Evolutionary conservation across 2,888 invertebrate species (phyloP).

Genomic region (Malacosoma neustria): DNA sequence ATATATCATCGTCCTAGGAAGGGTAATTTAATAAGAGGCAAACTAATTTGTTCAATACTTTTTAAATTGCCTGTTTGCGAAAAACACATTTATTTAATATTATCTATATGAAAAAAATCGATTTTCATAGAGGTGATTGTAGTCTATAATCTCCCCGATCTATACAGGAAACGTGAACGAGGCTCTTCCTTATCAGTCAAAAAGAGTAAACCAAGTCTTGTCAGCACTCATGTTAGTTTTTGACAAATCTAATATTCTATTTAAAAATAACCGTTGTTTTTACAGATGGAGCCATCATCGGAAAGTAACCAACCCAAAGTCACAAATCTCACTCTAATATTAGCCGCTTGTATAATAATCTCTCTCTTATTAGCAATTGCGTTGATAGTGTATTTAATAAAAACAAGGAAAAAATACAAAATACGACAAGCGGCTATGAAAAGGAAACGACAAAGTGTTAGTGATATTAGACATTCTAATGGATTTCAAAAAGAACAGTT

Average conservation of each 20-base stretch:
- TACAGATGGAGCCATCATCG: slow-evolving; percentile 48
- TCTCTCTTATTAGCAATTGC: slow-evolving; percentile 33
- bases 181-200: too few relatives aligned
- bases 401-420: slow-evolving; percentile 38
- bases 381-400: slow-evolving; percentile 46
- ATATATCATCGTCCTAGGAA: too few relatives aligned
- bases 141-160: too few relatives aligned
- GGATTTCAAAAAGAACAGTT: slow-evolving; percentile 47
- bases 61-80: too few relatives aligned
- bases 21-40: too few relatives aligned
- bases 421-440: slow-evolving; percentile 41
- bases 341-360: slow-evolving; percentile 42
- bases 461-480: slow-evolving; percentile 37
- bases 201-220: too few relatives aligned
- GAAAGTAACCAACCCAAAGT: slow-evolving; percentile 22
- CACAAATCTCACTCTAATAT: slow-evolving; percentile 37
- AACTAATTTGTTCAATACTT: too few relatives aligned
- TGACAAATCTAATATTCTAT: too few relatives aligned
- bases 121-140: too few relatives aligned
- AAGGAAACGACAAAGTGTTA: slow-evolving; percentile 46
- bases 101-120: background rate
- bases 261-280: slow-evolving; percentile 11
- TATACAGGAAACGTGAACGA: too few relatives aligned
- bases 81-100: too few relatives aligned
- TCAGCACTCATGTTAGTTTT: too few relatives aligned